A percentile compares a stretch with the other conserved stretches of the same genome.
These are phyloP conservation scores for Chrysolina haemoptera DNA, from an alignment of 2,888 invertebrate genomes.

Conservation along the genomic window DNA sequence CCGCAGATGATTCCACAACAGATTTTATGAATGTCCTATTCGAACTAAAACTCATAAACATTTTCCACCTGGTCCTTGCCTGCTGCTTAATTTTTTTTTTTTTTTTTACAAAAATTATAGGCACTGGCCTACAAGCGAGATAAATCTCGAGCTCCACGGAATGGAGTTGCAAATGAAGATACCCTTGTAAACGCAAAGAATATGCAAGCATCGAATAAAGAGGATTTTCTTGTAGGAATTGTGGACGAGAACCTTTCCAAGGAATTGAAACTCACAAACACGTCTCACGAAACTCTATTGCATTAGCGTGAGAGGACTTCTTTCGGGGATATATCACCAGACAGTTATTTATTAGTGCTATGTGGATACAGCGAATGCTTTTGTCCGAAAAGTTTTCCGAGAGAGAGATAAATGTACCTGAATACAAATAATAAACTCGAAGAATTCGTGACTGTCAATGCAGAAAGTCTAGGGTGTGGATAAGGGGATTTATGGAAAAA, in stretches of 20 bases:
- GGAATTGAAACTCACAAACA: conserved; percentile 7
- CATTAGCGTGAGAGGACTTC: conserved; percentile 12
- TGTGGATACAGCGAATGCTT: background rate
- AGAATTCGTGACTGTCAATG: background rate
- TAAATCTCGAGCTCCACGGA: background rate
- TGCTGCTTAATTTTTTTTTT: too few relatives aligned
- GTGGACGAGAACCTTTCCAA: background rate
- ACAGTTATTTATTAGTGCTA: conserved; percentile 9
- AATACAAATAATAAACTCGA: background rate
- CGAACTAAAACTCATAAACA: too few relatives aligned
- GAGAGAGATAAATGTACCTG: background rate
- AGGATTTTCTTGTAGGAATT: conserved; percentile 18
- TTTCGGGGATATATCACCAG: conserved; percentile 2
- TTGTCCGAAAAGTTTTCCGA: background rate
- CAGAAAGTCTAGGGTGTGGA: background rate
- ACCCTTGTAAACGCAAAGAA: conserved; percentile 8
- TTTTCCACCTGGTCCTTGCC: too few relatives aligned
- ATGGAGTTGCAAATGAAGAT: conserved; percentile 12
- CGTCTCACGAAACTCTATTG: conserved; percentile 1
- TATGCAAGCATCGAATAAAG: conserved; percentile 14
- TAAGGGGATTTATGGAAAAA: background rate
- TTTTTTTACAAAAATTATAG: too few relatives aligned
- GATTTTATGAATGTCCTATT: too few relatives aligned
- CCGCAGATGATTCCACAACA: too few relatives aligned
- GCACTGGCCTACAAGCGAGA: background rate